Evolutionary conservation across 2,113 vertebrate genomes (phyloP).

Genomic region (Turnix velox): DNA sequence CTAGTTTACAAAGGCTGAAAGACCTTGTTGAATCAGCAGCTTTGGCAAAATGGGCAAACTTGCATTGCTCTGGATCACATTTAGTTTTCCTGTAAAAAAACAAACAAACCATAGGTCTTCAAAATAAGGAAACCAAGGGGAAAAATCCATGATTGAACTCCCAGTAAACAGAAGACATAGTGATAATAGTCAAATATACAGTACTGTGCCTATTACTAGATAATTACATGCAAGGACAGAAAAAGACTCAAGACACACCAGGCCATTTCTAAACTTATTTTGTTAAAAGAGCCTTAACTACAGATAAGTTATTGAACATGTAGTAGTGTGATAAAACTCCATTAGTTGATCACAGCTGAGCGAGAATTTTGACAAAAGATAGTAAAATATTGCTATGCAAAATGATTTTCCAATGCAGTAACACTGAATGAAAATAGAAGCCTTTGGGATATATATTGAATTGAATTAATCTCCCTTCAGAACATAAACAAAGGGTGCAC

Average conservation of each 20-base stretch:
- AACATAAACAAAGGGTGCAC: background rate
- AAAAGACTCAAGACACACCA: background rate
- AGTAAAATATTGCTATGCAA: background rate
- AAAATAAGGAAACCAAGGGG: background rate
- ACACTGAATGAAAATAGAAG: background rate
- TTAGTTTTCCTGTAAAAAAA: background rate
- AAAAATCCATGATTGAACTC: background rate
- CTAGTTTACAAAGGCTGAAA: conserved; percentile 1
- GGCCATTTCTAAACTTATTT: background rate
- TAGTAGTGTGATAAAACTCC: background rate
- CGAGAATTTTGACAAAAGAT: background rate
- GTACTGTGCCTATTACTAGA: background rate
- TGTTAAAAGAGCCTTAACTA: background rate
- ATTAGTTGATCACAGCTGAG: background rate
- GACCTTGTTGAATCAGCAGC: conserved; percentile 2
- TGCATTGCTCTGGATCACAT: background rate
- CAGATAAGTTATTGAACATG: background rate
- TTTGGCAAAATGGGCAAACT: background rate
- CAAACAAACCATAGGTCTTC: background rate
- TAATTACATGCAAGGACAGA: background rate
- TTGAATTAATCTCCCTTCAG: background rate
- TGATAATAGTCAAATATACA: background rate
- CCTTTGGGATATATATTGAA: background rate
- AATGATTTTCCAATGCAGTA: background rate
- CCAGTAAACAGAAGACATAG: background rate